These are phyloP conservation scores for Pedionomus torquatus DNA, from an alignment of 2,113 vertebrate species.

Conservation along the genomic window DNA sequence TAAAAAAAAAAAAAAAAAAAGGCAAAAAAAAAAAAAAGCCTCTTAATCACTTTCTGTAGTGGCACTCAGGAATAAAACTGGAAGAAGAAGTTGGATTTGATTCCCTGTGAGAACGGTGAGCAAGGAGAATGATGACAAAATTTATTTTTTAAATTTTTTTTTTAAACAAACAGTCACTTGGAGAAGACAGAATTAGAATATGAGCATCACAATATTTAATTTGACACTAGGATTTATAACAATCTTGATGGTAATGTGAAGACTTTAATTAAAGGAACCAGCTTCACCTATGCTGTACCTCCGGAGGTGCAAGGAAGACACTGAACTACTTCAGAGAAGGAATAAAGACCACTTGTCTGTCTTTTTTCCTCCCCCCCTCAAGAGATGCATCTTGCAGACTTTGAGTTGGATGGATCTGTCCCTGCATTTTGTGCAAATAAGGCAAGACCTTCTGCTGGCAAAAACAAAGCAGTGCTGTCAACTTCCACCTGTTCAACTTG, in stretches of 20 bases:
- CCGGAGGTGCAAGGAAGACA: neutral
- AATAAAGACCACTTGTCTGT: neutral
- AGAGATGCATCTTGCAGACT: neutral
- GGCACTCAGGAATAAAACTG: neutral
- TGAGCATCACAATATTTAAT: neutral
- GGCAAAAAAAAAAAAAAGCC: neutral
- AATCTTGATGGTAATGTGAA: neutral
- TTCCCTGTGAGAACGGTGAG: neutral
- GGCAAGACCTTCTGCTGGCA: neutral
- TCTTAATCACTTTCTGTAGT: neutral
- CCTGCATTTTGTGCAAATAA: neutral
- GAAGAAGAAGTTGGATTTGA: neutral
- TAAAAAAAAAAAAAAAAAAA: neutral
- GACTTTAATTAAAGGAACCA: neutral
- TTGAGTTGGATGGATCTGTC: neutral
- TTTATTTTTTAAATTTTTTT: neutral
- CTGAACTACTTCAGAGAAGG: neutral
- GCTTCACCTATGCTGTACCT: neutral
- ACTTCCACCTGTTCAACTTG: neutral
- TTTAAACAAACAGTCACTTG: neutral
- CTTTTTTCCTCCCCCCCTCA: neutral
- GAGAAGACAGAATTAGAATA: neutral
- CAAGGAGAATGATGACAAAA: neutral
- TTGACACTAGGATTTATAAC: neutral
- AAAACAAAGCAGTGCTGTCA: fast-evolving